These are phyloP conservation scores for Drosophila vallismaia DNA, from an alignment of 2,888 invertebrate species.

Conservation along the genomic window DNA sequence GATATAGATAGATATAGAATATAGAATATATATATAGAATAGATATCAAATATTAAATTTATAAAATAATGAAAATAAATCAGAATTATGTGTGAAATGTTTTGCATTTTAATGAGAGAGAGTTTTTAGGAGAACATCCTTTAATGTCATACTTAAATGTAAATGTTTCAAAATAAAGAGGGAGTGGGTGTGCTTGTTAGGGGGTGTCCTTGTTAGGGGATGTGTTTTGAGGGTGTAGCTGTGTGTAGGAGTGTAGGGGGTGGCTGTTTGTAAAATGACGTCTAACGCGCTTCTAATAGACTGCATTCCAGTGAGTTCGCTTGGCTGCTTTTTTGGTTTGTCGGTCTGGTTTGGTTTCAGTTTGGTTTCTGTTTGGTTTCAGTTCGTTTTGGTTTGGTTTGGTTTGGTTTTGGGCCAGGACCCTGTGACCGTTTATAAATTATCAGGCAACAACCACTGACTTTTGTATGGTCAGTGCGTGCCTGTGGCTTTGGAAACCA, in stretches of 20 bases:
- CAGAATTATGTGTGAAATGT: neutral
- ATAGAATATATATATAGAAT: too few relatives aligned
- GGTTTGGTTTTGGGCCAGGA: conserved; percentile 21
- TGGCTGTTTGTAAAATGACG: conserved; percentile 43
- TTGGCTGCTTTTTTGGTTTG: conserved; percentile 50
- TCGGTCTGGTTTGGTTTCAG: conserved; percentile 21
- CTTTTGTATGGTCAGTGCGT: conserved; percentile 69
- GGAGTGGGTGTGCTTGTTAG: neutral
- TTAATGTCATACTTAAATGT: neutral
- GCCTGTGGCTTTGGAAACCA: conserved; percentile 12
- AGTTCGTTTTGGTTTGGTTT: conserved; percentile 6
- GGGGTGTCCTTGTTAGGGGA: neutral
- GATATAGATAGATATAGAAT: too few relatives aligned
- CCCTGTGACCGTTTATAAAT: conserved; percentile 61
- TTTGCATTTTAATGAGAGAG: neutral
- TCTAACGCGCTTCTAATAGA: conserved; percentile 75
- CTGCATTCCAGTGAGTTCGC: conserved; percentile 58
- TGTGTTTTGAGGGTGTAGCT: neutral
- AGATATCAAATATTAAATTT: neutral
- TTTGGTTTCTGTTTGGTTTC: neutral
- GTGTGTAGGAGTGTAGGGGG: neutral
- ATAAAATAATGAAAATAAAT: neutral
- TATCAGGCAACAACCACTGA: conserved; percentile 65
- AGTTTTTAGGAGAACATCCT: neutral
- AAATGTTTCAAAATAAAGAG: neutral